Conservation (phyloP, 2,113 vertebrate species). For the Trochalopteron elliotii region DNA sequence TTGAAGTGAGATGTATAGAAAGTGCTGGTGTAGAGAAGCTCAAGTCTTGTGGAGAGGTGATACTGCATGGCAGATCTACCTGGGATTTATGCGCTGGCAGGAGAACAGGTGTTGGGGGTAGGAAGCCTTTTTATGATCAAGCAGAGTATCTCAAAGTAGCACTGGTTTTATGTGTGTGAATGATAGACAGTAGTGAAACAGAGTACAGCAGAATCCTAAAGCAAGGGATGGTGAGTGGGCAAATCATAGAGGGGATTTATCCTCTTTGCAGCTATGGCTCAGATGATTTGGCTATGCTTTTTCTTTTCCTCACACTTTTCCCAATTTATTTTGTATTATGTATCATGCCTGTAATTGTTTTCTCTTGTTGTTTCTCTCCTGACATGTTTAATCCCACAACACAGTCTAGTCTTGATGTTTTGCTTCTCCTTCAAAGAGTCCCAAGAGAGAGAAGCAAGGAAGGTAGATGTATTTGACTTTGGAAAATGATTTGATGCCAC, state of each 20-base stretch:
- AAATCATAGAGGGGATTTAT: slow-evolving; percentile 20
- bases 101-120: background rate
- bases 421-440: slow-evolving; percentile 57
- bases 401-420: slow-evolving; percentile 54
- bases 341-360: slow-evolving; percentile 42
- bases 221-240: background rate
- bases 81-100: slow-evolving; percentile 1
- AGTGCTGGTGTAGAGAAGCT: background rate
- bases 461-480: slow-evolving; percentile 63
- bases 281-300: background rate
- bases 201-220: background rate
- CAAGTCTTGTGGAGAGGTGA: background rate
- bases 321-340: slow-evolving; percentile 40
- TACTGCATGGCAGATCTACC: background rate
- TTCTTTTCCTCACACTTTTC: background rate
- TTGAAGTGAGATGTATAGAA: background rate
- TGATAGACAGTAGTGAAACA: background rate
- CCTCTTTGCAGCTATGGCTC: background rate
- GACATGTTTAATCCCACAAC: slow-evolving; percentile 48
- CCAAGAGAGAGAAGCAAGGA: slow-evolving; percentile 32
- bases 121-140: slow-evolving; percentile 49
- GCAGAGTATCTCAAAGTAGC: background rate
- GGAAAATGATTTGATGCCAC: slow-evolving; percentile 53
- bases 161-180: background rate
- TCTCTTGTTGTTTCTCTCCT: slow-evolving; percentile 50